Percentiles rank a stretch among this genome's conserved stretches.
phyloP scores from a whole-genome alignment of 2,888 invertebrate genomes.

The Tinea trinotella region DNA sequence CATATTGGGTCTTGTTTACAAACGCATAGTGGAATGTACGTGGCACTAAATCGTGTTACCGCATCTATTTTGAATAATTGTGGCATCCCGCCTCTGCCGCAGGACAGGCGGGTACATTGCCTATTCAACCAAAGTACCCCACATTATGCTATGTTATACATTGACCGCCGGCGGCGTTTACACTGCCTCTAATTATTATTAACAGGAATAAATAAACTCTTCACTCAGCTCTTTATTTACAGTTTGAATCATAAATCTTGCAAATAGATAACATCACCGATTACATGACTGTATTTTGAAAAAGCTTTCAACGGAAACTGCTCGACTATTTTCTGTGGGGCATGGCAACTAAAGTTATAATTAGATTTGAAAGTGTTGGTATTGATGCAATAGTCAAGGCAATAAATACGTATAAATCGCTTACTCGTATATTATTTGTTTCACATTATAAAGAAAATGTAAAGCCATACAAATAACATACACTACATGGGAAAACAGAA shows the following conservation, averaged over 20 bases:
- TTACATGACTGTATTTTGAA: not conserved
- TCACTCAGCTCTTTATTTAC: not conserved
- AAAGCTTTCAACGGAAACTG: not conserved
- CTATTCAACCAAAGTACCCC: slow-evolving; percentile 42
- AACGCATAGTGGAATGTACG: slow-evolving; percentile 9
- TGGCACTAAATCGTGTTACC: slow-evolving; percentile 31
- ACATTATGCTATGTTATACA: slow-evolving; percentile 20
- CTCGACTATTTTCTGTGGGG: not conserved
- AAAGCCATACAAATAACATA: not conserved
- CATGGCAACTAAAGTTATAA: not conserved
- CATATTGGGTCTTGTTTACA: slow-evolving; percentile 7
- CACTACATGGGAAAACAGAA: not conserved
- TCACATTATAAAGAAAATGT: too few species aligned
- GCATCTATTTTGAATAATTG: slow-evolving; percentile 47
- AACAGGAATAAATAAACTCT: not conserved
- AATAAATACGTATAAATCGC: too few species aligned
- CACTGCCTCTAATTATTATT: slow-evolving; percentile 10
- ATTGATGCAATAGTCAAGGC: not conserved
- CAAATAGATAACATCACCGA: slow-evolving; percentile 1
- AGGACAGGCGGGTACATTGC: slow-evolving; percentile 41
- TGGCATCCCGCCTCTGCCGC: slow-evolving; percentile 27
- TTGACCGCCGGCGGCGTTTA: slow-evolving; percentile 6
- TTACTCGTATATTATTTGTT: too few species aligned
- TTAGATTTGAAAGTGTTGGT: not conserved
- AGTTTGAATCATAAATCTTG: slow-evolving; percentile 1